A percentile compares a stretch with the other conserved stretches of the same genome.
These are phyloP conservation scores for Ciconia boyciana DNA, from an alignment of 2,113 vertebrate species.

Conservation along the genomic window DNA sequence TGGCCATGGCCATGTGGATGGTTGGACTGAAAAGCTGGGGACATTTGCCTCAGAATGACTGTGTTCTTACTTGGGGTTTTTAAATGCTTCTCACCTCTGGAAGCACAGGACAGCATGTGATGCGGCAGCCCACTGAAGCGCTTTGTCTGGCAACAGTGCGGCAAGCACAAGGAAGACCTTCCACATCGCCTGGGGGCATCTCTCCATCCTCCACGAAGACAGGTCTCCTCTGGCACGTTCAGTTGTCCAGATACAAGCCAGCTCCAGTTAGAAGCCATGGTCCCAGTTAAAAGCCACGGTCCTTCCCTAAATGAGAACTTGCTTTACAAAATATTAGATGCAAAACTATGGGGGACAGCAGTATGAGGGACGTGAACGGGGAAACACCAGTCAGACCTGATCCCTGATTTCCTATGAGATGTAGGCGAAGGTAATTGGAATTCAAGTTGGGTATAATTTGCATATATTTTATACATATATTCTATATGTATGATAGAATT, in stretches of 20 bases:
- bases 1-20: background rate
- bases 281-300: background rate
- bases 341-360: background rate
- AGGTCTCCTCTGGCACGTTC: background rate
- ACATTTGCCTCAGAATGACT: background rate
- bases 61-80: background rate
- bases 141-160: background rate
- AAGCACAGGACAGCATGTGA: background rate
- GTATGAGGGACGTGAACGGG: accelerated
- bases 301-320: background rate
- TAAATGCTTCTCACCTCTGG: background rate
- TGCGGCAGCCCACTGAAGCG: background rate
- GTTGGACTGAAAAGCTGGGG: background rate
- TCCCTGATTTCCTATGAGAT: background rate
- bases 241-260: background rate
- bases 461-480: background rate
- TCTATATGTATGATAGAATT: background rate
- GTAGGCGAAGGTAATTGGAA: background rate
- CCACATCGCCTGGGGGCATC: background rate
- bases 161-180: background rate
- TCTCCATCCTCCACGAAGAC: background rate
- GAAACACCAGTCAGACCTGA: background rate
- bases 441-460: background rate
- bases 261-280: background rate
- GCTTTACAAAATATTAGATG: background rate